Evolutionary conservation across 2,797 vertebrate species (phyloP), one percentile per base, ranked within the genome.

Genomic region (Helicolenus hilgendorfi): DNA sequence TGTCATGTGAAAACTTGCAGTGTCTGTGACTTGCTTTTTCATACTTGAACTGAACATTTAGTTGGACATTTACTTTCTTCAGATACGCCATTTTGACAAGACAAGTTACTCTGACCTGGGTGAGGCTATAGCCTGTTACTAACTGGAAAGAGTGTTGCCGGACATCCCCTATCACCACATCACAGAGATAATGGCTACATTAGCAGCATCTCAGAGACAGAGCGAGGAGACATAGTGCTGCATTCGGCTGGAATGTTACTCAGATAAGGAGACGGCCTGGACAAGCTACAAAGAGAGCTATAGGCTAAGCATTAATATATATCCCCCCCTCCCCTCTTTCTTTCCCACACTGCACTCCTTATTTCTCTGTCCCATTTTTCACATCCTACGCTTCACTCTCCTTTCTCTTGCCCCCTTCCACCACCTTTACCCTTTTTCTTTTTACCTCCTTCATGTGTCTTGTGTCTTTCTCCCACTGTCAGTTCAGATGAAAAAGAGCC

Each of bases 141-240:
- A 92, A 84, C 63, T 78, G 49, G 31, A 58, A 69, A 71, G 45
- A 84, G 81, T 84, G 71, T 89, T 85, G 79, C 67, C 79, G 79
- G 88, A 91, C 82, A 81, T 83, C 56, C 71, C 59, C 83, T 88
- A 91, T 95, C 92, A 89, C 67, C 83, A 87, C 86, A 92, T 93
- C 87, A 73, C 65, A 72, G 70, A 91, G 90, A 94, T 93, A 95
- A 93, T 89, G 72, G 85, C 81, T 55, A 72, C 90, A 92, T 92
- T 91, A 88, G 89, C 82, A 85, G 60, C 89, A 87, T 91, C 83
- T 72, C 64, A 68, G 78, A 91, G 85, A 85, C 58, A 38, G 36
- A 88, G 79, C 22, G 71, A 69, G 77, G 72, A 91, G 91, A 89
- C 79, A 62, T 38, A 77, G 69, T 60, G 74, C 80, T 89, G 81